Conservation (phyloP, 2,797 vertebrate genomes). For the Chanos chanos region DNA sequence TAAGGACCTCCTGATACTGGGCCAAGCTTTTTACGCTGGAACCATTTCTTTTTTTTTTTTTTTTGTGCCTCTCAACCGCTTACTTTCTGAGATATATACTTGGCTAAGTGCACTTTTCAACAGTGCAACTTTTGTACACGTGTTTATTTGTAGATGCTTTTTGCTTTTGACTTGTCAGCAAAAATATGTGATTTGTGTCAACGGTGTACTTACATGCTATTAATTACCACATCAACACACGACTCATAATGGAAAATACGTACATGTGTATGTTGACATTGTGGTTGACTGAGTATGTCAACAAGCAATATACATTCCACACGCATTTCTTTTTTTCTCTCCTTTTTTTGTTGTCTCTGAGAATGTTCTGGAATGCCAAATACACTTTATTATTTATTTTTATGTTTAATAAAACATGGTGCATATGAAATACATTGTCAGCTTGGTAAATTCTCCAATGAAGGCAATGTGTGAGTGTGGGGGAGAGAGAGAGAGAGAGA, state of each 20-base stretch:
- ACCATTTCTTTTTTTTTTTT: not conserved
- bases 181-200: not conserved
- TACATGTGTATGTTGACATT: not conserved
- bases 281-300: too few relatives aligned
- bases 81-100: too few relatives aligned
- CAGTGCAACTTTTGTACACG: too few relatives aligned
- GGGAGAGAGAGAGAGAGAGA: not conserved
- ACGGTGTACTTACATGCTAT: not conserved
- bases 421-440: too few relatives aligned
- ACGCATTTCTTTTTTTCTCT: too few relatives aligned
- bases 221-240: slow-evolving; percentile 5
- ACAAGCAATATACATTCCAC: slow-evolving; percentile 8
- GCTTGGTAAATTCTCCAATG: too few relatives aligned
- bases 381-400: too few relatives aligned
- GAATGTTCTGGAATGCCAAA: too few relatives aligned
- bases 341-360: too few relatives aligned
- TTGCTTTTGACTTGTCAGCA: slow-evolving; percentile 2
- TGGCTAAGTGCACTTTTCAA: too few relatives aligned
- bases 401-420: too few relatives aligned
- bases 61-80: not conserved
- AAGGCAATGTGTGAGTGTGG: not conserved
- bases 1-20: not conserved
- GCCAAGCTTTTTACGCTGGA: not conserved
- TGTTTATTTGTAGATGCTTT: not conserved
- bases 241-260: slow-evolving; percentile 1